These are phyloP conservation scores for Anas acuta DNA, from an alignment of 2,797 vertebrate genomes.

Conservation along the genomic window DNA sequence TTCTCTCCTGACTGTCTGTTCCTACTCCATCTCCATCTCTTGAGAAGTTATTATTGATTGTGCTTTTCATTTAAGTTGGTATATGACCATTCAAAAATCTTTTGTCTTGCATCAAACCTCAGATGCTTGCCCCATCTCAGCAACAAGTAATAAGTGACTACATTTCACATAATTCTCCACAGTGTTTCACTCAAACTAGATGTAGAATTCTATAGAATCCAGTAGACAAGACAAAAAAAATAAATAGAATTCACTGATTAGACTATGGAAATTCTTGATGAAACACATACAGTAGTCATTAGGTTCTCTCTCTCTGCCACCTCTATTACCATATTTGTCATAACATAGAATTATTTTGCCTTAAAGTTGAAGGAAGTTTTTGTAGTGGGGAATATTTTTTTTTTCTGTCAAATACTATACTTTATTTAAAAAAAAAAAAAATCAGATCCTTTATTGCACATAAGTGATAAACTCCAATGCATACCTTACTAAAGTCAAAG, in stretches of 20 bases:
- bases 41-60: neutral
- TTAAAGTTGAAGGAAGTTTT: neutral
- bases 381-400: neutral
- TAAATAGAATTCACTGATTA: neutral
- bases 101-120: neutral
- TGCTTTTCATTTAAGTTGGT: neutral
- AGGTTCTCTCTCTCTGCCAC: neutral
- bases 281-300: neutral
- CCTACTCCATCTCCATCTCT: neutral
- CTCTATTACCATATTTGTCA: neutral
- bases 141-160: neutral
- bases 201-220: neutral
- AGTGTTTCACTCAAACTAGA: neutral
- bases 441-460: neutral
- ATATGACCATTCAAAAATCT: neutral
- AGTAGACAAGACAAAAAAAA: neutral
- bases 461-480: neutral
- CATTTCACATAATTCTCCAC: neutral
- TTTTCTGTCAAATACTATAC: neutral
- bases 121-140: neutral
- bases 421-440: neutral
- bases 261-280: neutral
- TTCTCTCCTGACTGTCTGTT: neutral
- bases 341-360: neutral
- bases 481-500: neutral